These are phyloP conservation scores for Caerostris extrusa DNA, from an alignment of 1,140 invertebrate genomes.

Conservation along the genomic window DNA sequence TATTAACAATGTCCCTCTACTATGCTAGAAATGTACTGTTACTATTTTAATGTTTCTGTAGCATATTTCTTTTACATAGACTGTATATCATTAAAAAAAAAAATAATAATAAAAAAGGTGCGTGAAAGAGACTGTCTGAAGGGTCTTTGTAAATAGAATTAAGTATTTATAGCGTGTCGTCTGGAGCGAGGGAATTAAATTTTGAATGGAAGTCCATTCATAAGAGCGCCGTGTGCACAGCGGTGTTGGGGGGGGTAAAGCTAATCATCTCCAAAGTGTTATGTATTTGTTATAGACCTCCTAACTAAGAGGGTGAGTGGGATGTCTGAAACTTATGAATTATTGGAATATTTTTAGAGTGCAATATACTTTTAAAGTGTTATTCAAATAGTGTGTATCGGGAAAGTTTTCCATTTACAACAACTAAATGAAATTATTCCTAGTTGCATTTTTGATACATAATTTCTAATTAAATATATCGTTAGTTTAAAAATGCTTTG, in stretches of 20 bases:
- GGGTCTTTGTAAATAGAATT: not conserved
- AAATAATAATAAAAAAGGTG: too few species aligned
- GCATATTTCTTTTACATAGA: too few species aligned
- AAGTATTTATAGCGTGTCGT: not conserved
- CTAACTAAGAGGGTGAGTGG: not conserved
- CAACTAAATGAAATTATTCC: too few species aligned
- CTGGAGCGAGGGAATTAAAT: not conserved
- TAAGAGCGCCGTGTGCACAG: not conserved
- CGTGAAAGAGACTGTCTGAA: too few species aligned
- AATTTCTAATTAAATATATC: too few species aligned
- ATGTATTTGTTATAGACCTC: not conserved
- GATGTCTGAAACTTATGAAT: not conserved
- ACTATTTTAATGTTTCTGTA: too few species aligned
- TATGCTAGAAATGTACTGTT: too few species aligned
- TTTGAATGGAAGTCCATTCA: slow-evolving; percentile 1
- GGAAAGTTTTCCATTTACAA: too few species aligned
- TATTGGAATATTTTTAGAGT: not conserved
- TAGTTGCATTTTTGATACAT: too few species aligned
- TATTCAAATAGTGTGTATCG: not conserved
- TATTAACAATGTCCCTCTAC: too few species aligned
- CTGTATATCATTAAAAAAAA: too few species aligned
- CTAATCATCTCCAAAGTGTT: not conserved
- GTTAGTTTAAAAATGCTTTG: too few species aligned
- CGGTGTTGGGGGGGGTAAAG: not conserved
- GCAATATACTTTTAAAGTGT: not conserved